Base-by-base conservation (phyloP, 2,888 invertebrate species). In the Aquatica leii region DNA sequence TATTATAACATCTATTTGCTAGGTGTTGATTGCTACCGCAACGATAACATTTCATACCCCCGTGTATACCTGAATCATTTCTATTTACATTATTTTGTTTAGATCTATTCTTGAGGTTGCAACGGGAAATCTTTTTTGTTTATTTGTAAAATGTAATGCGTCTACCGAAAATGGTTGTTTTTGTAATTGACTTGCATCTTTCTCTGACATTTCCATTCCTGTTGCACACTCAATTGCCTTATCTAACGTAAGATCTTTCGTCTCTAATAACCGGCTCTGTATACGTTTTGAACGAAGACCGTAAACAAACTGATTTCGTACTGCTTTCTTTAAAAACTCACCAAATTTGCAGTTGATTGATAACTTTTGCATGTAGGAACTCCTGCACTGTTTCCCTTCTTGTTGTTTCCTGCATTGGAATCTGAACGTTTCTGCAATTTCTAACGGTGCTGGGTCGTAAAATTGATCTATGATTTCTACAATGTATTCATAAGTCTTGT, bases 311-410 rank as follows among this genome's bases (percentile, higher is more conserved):
- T 37, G 37, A 9, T 37, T 37, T 5, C 37, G 37, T 37, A 37
- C 3, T 8, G 43, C 43, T 5, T 14, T 43, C 17, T 43, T 17
- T 14, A 43, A 43, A 43, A 5, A 43, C 2, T 14, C 11, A 5
- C 17, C 43, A 43, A 43, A 43, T 43, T 43, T 43, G 43, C 43
- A 43, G 15, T 43, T 43, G 1, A 43, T 43, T 14, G 14, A 4
- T 14, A 43, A 11, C 17, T 43, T 43, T 17, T 43, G 43, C 21
- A 12, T 15, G 14, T 5, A 20, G 6, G 24, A 11, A 50, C 5
- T 50, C 31, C 9, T 20, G 21, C 8, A 50, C 14, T 24, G 9
- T 4, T 20, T 50, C 50, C 50, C 50, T 50, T 50, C 50, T 14
- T 20, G 6, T 31, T 50, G 31, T 20, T 21, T 50, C 15, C 50